Evolutionary conservation across 2,888 invertebrate genomes (phyloP).

Genomic region (Pelosia muscerda): DNA sequence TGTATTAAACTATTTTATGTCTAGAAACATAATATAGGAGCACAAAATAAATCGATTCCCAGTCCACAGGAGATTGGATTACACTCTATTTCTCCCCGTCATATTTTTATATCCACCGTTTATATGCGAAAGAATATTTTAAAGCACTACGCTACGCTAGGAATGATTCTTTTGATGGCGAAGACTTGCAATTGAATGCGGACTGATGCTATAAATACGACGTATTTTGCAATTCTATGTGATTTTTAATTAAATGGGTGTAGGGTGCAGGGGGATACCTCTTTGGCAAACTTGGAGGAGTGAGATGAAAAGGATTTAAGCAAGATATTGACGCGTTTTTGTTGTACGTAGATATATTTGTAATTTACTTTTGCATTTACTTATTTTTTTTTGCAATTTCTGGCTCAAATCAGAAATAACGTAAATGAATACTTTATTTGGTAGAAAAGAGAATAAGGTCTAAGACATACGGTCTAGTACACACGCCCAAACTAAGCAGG

Average conservation of each 20-base stretch:
- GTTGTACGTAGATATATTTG: no score
- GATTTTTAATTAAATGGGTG: slow-evolving; percentile 8
- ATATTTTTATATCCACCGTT: slow-evolving; percentile 33
- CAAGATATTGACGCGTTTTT: neutral
- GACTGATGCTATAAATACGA: slow-evolving; percentile 4
- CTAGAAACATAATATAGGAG: slow-evolving; percentile 34
- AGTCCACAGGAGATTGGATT: slow-evolving; percentile 41
- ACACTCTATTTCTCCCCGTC: slow-evolving; percentile 35
- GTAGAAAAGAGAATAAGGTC: no score
- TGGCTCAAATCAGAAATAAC: no score
- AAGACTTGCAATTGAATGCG: slow-evolving; percentile 10
- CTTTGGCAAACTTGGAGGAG: neutral
- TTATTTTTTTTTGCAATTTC: no score
- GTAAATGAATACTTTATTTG: no score
- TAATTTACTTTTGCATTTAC: no score
- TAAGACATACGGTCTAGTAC: no score
- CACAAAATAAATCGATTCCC: slow-evolving; percentile 42
- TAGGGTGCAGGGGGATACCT: slow-evolving; percentile 5
- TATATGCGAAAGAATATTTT: slow-evolving; percentile 39
- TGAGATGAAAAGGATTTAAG: neutral
- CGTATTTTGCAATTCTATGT: neutral
- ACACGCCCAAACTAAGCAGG: no score
- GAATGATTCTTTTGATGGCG: slow-evolving; percentile 12
- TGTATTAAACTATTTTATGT: slow-evolving; percentile 5
- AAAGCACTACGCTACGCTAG: slow-evolving; percentile 24